phyloP scores from a whole-genome alignment of 2,888 invertebrate genomes.

The Cremastinae sp. region DNA sequence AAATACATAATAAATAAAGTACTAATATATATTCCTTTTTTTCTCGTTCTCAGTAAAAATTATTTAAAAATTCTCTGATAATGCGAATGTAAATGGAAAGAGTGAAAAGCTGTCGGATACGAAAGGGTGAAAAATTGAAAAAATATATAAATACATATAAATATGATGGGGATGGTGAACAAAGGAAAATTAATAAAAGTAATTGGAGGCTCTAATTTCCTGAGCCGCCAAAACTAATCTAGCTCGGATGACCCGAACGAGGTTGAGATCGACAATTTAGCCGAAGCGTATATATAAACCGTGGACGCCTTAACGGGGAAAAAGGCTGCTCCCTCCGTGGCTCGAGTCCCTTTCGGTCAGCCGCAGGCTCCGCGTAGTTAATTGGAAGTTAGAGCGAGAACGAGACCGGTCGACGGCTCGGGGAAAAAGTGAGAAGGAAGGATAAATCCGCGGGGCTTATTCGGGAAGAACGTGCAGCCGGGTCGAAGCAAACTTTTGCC shows the following conservation, averaged over 20 bases:
- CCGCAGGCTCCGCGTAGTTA: conserved; percentile 60
- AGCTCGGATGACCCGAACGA: conserved; percentile 52
- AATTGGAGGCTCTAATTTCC: conserved; percentile 51
- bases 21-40: no score
- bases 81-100: no score
- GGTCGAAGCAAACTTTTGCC: conserved; percentile 51
- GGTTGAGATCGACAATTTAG: conserved; percentile 57
- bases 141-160: no score
- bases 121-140: no score
- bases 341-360: conserved; percentile 57
- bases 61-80: no score
- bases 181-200: conserved; percentile 58
- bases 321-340: conserved; percentile 3
- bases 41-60: no score
- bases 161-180: conserved; percentile 1
- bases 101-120: no score
- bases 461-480: conserved; percentile 6
- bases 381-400: conserved; percentile 53
- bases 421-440: not conserved
- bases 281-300: conserved; percentile 36
- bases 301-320: conserved; percentile 27
- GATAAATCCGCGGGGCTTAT: conserved; percentile 21
- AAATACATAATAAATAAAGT: no score
- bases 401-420: not conserved
- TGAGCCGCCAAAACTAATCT: conserved; percentile 55